Evolutionary conservation across 2,113 vertebrate species (phyloP).

Genomic region (Nibea coibor): DNA sequence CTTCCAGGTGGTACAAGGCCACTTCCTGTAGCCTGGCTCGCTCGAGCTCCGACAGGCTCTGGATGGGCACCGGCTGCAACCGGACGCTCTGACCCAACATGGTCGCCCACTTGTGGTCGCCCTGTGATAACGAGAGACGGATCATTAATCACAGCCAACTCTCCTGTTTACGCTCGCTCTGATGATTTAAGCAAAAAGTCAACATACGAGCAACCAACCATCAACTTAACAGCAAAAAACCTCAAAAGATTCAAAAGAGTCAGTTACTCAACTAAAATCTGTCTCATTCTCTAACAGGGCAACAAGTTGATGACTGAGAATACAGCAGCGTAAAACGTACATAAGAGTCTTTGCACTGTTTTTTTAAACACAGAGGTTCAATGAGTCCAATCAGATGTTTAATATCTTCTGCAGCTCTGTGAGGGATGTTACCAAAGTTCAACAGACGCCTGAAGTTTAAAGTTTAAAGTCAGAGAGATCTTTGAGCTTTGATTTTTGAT

Average conservation of each 20-base stretch:
- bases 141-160: conserved; percentile 6
- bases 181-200: neutral
- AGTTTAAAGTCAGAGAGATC: too few species aligned
- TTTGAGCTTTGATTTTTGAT: too few species aligned
- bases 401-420: too few species aligned
- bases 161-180: neutral
- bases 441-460: too few species aligned
- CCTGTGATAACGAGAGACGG: conserved; percentile 55
- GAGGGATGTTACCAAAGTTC: too few species aligned
- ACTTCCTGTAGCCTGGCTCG: conserved; percentile 84
- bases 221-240: conserved; percentile 8
- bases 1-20: conserved; percentile 83
- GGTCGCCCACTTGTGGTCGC: conserved; percentile 82
- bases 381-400: neutral
- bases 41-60: conserved; percentile 87
- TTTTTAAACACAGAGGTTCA: neutral
- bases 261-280: neutral
- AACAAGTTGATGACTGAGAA: neutral
- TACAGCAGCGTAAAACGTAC: too few species aligned
- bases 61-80: conserved; percentile 83
- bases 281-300: neutral
- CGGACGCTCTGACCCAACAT: conserved; percentile 86
- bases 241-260: neutral
- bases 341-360: too few species aligned
- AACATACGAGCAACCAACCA: conserved; percentile 18